Evolutionary conservation across 2,888 invertebrate species (phyloP).

Genomic region (Leistus spinibarbis): DNA sequence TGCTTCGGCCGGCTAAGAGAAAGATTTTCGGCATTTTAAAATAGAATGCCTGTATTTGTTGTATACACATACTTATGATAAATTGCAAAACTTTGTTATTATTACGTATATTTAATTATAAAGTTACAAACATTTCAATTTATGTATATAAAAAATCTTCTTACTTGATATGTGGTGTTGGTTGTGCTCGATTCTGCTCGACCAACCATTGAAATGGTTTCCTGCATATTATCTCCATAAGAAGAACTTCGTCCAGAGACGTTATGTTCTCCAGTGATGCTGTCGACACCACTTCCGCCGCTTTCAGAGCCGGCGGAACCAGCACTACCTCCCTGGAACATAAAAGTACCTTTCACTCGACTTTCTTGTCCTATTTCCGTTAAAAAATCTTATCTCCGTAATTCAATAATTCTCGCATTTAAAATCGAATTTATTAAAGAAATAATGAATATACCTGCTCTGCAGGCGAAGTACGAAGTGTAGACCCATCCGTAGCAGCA

Average conservation of each 20-base stretch:
- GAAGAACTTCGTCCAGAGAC: slow-evolving; percentile 93
- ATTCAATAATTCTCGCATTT: background rate
- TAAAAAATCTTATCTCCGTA: background rate
- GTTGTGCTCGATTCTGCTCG: slow-evolving; percentile 65
- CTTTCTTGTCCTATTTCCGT: too few relatives aligned
- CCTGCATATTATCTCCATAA: slow-evolving; percentile 76
- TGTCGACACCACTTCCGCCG: slow-evolving; percentile 90
- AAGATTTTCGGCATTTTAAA: background rate
- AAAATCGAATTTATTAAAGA: background rate
- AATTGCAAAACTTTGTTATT: too few relatives aligned
- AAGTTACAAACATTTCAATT: background rate
- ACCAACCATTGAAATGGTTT: slow-evolving; percentile 59
- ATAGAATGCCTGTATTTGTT: too few relatives aligned
- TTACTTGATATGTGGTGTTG: slow-evolving; percentile 58
- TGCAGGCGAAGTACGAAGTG: slow-evolving; percentile 82
- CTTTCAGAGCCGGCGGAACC: slow-evolving; percentile 81
- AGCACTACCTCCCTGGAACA: slow-evolving; percentile 57
- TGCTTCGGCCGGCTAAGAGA: slow-evolving; percentile 46
- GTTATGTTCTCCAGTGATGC: slow-evolving; percentile 82
- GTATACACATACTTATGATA: too few relatives aligned
- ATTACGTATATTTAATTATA: background rate
- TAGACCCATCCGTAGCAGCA: slow-evolving; percentile 93
- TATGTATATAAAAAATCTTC: slow-evolving; percentile 6
- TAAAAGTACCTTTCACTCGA: too few relatives aligned
- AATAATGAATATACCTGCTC: slow-evolving; percentile 69